Base-by-base conservation (phyloP, 2,797 vertebrate genomes). In the Otolemur crassicaudatus region DNA sequence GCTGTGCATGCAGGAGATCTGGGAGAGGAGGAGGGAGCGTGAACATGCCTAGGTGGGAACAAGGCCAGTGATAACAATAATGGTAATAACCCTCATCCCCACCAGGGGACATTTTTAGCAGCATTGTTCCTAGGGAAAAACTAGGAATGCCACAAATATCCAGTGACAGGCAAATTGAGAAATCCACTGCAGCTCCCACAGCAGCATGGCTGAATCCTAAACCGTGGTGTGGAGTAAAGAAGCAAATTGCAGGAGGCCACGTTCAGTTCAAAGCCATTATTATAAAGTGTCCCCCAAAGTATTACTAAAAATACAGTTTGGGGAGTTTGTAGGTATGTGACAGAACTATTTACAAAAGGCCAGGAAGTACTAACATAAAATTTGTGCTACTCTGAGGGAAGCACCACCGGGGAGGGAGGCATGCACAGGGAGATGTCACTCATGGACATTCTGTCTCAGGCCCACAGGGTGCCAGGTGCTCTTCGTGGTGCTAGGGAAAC, bases 41-140 rank as follows among this genome's bases (percentile, higher is more conserved):
- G 31, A 10, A 8, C 27, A 61, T 56, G 22, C 27, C 10, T 2
- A 53, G 7, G 37, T 37, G 40, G 65, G 37, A 80, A 63, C 80
- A 29, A 17, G 63, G 49, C 23, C 53, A 61, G 70, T 5, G 70
- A 65, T 31, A 65, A 80, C 49, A 43, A 27, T 69, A 69, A 90
- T 72, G 80, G 31, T 76, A 70, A 34, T 25, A 79, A 27, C n/a
- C 40, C 22, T n/a, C 10, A n/a, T 20, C 29, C 61, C 72, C n/a
- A 4, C 34, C 46, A 10, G 0, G 20, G 43, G 61, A 63, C 60
- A n/a, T 65, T 87, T 87, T 87, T 80, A 94, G 77, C 87, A 91
- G 53, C 69, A 20, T 61, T 61, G 37, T 60, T 95, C 69, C 94
- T 56, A 37, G 73, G 65, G 81, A 87, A 86, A 95, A 75, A 56